Percentiles rank a stretch among this genome's conserved stretches.
Evolutionary conservation across 2,113 vertebrate species (phyloP).

Genomic region (Ciconia stormi): DNA sequence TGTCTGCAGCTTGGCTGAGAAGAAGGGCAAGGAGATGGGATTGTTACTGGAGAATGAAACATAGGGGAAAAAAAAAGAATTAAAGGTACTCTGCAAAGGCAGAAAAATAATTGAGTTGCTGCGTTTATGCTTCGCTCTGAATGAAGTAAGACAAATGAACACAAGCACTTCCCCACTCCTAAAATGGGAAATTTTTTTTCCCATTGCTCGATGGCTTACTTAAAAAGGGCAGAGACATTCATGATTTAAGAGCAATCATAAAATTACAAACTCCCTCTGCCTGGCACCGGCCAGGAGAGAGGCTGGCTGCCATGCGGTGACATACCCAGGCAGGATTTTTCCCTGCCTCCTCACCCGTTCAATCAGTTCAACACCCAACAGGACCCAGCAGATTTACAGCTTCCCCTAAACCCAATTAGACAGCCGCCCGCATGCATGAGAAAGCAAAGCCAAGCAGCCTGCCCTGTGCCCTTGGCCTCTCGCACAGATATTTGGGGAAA

Average conservation of each 20-base stretch:
- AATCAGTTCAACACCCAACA: not conserved
- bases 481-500: not conserved
- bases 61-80: not conserved
- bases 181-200: not conserved
- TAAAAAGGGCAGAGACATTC: not conserved
- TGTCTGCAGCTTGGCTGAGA: not conserved
- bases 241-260: not conserved
- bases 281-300: too few relatives aligned
- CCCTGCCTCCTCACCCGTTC: not conserved
- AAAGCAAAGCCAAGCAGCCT: not conserved
- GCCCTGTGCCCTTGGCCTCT: too few relatives aligned
- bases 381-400: not conserved
- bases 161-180: not conserved
- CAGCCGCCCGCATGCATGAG: accelerated
- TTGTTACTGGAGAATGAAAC: not conserved
- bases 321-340: not conserved
- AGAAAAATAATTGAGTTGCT: not conserved
- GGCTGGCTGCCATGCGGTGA: accelerated
- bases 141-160: not conserved
- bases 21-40: not conserved
- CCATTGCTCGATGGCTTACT: not conserved
- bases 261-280: not conserved
- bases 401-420: not conserved
- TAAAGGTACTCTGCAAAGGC: not conserved
- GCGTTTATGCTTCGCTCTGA: not conserved